These are phyloP conservation scores for Perognathus longimembris DNA, from an alignment of 2,113 vertebrate species.

Conservation along the genomic window DNA sequence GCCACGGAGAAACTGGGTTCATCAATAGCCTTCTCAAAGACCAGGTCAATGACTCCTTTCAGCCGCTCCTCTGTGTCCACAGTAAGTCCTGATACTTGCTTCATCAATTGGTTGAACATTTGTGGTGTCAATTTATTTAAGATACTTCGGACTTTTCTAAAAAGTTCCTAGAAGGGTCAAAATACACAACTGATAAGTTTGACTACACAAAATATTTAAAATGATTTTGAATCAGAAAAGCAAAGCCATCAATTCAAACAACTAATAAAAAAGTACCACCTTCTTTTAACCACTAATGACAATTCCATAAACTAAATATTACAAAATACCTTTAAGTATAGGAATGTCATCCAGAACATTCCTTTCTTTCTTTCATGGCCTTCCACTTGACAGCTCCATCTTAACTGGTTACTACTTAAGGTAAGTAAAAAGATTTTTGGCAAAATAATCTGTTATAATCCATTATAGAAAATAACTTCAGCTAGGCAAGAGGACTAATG, in stretches of 20 bases:
- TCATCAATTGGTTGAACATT: slow-evolving; percentile 99
- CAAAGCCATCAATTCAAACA: background rate
- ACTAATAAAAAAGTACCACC: background rate
- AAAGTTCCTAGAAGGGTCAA: slow-evolving; percentile 90
- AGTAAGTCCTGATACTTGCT: slow-evolving; percentile 97
- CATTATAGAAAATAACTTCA: background rate
- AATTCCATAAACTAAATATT: slow-evolving; percentile 6
- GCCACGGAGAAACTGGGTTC: slow-evolving; percentile 98
- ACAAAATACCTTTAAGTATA: background rate
- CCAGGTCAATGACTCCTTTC: slow-evolving; percentile 98
- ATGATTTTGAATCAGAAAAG: slow-evolving; percentile 10
- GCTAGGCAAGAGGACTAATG: background rate
- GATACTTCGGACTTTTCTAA: slow-evolving; percentile 98
- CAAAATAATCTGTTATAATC: background rate
- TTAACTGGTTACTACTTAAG: background rate
- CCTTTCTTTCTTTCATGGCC: background rate
- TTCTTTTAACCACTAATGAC: background rate
- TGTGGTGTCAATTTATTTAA: slow-evolving; percentile 98
- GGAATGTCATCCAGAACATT: background rate
- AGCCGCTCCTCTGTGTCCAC: slow-evolving; percentile 98
- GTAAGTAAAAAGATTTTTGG: slow-evolving; percentile 13
- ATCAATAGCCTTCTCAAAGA: slow-evolving; percentile 98
- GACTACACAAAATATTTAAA: slow-evolving; percentile 19
- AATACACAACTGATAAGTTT: background rate
- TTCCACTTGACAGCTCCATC: background rate